phyloP scores from a whole-genome alignment of 1,140 invertebrate species.

The Sitophilus oryzae region DNA sequence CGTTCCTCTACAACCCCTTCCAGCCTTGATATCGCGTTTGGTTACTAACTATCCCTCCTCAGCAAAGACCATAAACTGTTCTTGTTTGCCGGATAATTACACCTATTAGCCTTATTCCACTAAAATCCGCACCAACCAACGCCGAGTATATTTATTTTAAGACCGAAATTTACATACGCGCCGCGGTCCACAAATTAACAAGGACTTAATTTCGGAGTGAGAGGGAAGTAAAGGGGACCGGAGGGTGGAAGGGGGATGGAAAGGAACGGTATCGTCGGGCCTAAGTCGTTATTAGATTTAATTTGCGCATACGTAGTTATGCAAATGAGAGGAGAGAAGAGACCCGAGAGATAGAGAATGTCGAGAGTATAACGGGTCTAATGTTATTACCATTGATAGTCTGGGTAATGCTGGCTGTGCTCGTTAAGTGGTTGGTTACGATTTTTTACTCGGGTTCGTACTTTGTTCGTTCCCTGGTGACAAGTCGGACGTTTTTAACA shows the following conservation, averaged over 20 bases:
- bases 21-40: not conserved
- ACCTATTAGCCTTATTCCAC: conserved; percentile 9
- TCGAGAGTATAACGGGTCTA: no score
- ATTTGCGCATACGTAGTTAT: conserved; percentile 22
- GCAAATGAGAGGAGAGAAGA: no score
- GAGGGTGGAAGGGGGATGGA: no score
- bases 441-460: no score
- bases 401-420: no score
- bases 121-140: conserved; percentile 17
- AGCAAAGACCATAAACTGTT: conserved; percentile 10
- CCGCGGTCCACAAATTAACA: conserved; percentile 25
- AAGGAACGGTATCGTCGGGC: conserved; percentile 17
- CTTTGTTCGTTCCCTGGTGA: no score
- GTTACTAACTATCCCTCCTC: not conserved
- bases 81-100: conserved; percentile 11
- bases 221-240: no score
- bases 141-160: conserved; percentile 16
- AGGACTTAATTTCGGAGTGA: conserved; percentile 21
- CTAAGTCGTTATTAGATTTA: conserved; percentile 23
- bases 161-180: conserved; percentile 20
- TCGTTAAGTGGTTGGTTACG: no score
- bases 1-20: not conserved
- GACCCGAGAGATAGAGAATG: no score
- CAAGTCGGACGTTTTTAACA: no score
- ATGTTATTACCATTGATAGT: no score